Conservation (phyloP, 1,140 invertebrate genomes). For the Zaprionus nigranus region DNA sequence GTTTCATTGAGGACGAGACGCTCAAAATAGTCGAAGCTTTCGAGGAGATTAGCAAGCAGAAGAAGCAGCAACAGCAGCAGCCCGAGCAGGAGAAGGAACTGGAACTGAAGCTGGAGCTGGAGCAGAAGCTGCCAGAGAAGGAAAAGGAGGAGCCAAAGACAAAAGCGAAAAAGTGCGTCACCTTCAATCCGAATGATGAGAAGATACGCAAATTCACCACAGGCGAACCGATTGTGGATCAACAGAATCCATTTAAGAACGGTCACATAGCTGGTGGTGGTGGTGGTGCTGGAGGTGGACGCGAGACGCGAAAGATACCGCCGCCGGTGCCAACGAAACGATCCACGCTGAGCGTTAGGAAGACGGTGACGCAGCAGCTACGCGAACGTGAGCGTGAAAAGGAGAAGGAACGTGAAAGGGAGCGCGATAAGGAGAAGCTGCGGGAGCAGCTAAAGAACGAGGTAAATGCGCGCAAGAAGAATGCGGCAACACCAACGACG, state of each 20-base stretch:
- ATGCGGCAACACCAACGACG: conserved; percentile 1
- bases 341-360: conserved; percentile 67
- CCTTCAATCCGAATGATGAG: conserved; percentile 79
- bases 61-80: neutral
- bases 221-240: conserved; percentile 79
- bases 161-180: conserved; percentile 73
- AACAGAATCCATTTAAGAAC: conserved; percentile 81
- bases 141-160: neutral
- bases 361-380: conserved; percentile 75
- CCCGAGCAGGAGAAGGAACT: neutral
- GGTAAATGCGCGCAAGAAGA: conserved; percentile 50
- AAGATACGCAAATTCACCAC: conserved; percentile 75
- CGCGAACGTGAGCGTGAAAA: conserved; percentile 66
- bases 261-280: conserved; percentile 19
- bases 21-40: conserved; percentile 59
- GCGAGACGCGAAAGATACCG: conserved; percentile 57
- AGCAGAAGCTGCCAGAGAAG: neutral
- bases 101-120: neutral
- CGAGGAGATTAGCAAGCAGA: conserved; percentile 3
- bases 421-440: conserved; percentile 41
- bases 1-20: conserved; percentile 39
- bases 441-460: conserved; percentile 67
- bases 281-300: conserved; percentile 2
- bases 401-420: conserved; percentile 59
- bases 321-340: conserved; percentile 72